Conservation (phyloP, 2,888 invertebrate species). For the Bugula neritina region DNA sequence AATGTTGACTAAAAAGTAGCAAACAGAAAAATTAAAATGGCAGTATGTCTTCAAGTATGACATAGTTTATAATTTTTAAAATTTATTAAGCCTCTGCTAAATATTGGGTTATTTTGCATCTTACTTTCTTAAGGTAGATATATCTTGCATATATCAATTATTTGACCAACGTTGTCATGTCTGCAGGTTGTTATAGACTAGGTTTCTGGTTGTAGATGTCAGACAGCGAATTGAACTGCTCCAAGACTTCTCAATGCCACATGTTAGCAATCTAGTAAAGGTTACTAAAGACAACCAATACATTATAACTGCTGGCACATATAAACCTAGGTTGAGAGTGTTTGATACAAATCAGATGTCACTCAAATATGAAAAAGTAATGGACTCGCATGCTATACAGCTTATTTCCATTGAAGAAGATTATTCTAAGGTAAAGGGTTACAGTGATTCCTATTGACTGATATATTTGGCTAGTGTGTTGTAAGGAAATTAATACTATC, state of each 20-base stretch:
- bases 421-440: constrained; percentile 74
- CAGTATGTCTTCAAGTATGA: no score
- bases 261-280: constrained; percentile 74
- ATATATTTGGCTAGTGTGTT: no score
- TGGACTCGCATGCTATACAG: constrained; percentile 92
- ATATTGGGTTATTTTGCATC: no score
- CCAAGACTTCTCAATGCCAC: constrained; percentile 99
- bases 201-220: constrained; percentile 71
- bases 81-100: no score
- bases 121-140: no score
- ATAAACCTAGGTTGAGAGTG: constrained; percentile 91
- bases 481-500: constrained; percentile 13
- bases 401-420: constrained; percentile 89
- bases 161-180: no score
- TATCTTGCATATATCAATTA: no score
- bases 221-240: constrained; percentile 87
- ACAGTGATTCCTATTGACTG: not conserved
- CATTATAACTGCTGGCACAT: constrained; percentile 75
- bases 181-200: no score
- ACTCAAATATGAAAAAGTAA: constrained; percentile 93
- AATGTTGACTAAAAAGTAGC: no score
- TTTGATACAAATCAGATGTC: constrained; percentile 93
- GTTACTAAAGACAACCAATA: constrained; percentile 86
- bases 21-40: no score
- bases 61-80: no score